A percentile compares a stretch with the other conserved stretches of the same genome.
Evolutionary conservation across 2,797 vertebrate species (phyloP).

Genomic region (Cichlasoma orientale): DNA sequence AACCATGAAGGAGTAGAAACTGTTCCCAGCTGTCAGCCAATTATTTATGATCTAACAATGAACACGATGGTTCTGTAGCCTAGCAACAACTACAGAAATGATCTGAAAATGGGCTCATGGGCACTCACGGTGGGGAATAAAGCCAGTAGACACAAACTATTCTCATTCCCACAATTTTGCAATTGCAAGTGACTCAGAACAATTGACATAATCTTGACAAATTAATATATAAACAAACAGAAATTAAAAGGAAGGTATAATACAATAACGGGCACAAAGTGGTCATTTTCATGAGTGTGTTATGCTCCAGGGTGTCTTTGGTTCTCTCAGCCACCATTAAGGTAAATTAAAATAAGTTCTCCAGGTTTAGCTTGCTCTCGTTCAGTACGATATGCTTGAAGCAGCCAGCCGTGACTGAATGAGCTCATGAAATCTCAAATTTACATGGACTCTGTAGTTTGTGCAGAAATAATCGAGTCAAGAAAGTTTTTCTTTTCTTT

Average conservation of each 20-base stretch:
- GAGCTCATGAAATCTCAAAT: neutral
- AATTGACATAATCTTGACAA: too few relatives aligned
- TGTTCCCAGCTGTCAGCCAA: neutral
- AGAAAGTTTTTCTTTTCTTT: neutral
- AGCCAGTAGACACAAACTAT: too few relatives aligned
- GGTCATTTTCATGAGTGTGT: neutral
- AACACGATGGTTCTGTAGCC: neutral
- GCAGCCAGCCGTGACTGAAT: neutral
- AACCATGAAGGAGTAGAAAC: neutral
- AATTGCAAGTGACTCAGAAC: too few relatives aligned
- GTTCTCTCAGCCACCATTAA: neutral
- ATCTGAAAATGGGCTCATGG: neutral
- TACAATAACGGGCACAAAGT: neutral
- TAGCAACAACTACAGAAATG: neutral
- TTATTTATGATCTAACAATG: neutral
- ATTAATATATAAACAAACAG: too few relatives aligned
- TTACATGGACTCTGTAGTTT: neutral
- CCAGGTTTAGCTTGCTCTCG: neutral
- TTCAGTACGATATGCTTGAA: too few relatives aligned
- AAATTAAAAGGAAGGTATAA: rapidly evolving
- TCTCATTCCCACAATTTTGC: too few relatives aligned
- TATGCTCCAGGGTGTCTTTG: neutral
- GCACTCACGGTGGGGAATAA: neutral
- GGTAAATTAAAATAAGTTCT: neutral
- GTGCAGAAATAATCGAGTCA: neutral